Conservation (phyloP, 2,113 vertebrate species). For the Pantherophis guttatus region DNA sequence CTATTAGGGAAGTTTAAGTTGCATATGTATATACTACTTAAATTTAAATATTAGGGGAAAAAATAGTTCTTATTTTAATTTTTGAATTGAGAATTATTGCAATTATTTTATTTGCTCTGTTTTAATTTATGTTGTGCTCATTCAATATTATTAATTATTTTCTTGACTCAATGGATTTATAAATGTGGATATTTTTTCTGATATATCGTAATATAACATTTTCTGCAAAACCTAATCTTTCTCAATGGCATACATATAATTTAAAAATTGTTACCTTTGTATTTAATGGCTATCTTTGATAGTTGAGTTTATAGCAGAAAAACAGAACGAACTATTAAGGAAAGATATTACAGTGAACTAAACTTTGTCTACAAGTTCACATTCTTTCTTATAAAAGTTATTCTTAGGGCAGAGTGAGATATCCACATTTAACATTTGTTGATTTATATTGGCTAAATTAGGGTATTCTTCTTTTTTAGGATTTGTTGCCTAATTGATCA, state of each 20-base stretch:
- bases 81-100: background rate
- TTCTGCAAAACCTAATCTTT: background rate
- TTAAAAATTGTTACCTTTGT: background rate
- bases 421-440: background rate
- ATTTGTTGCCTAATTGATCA: slow-evolving; percentile 82
- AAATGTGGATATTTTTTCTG: background rate
- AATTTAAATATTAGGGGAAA: background rate
- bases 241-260: background rate
- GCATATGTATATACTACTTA: background rate
- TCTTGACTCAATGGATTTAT: background rate
- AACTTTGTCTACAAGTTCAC: background rate
- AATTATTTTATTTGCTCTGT: background rate
- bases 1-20: background rate
- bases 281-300: background rate
- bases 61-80: background rate
- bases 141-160: background rate
- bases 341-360: background rate
- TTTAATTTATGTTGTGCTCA: background rate
- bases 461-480: slow-evolving; percentile 58
- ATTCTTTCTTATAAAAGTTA: background rate
- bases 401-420: background rate
- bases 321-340: background rate
- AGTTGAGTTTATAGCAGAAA: background rate
- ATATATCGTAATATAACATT: background rate
- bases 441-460: slow-evolving; percentile 7